Evolutionary conservation across 2,888 invertebrate genomes (phyloP).

Genomic region (Podabrus alpinus): DNA sequence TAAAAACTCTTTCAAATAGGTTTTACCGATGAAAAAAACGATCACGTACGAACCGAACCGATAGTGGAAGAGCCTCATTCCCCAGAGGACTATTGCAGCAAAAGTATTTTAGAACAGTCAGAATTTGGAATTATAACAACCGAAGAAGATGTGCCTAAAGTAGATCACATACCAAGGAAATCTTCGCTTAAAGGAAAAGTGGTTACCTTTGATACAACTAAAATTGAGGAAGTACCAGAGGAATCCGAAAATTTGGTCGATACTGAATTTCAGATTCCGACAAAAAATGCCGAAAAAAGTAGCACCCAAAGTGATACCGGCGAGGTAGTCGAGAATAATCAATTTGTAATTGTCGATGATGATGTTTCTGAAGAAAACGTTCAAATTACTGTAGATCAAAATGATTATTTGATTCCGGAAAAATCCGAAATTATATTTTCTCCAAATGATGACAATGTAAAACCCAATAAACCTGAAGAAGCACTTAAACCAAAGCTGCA

Average conservation of each 20-base stretch:
- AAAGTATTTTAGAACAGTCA: constrained; percentile 27
- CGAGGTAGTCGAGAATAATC: neutral
- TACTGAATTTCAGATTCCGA: neutral
- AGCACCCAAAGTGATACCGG: neutral
- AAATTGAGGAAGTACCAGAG: constrained; percentile 36
- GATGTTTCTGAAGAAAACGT: neutral
- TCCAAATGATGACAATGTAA: neutral
- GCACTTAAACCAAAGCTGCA: neutral
- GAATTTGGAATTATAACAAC: constrained; percentile 26
- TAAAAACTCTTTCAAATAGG: constrained; percentile 22
- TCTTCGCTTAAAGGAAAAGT: constrained; percentile 29
- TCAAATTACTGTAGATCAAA: neutral
- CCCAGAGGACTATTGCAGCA: constrained; percentile 2
- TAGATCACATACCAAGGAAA: constrained; percentile 45
- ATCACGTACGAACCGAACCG: constrained; percentile 18
- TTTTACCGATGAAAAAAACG: constrained; percentile 21
- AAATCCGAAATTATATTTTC: neutral
- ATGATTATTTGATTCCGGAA: no score
- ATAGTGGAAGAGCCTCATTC: constrained; percentile 24
- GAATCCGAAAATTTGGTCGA: neutral
- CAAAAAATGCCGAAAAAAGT: neutral
- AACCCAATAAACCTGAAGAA: neutral
- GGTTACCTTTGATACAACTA: constrained; percentile 34
- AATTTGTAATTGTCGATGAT: neutral
- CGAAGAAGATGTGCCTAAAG: constrained; percentile 16